Conservation (phyloP, 2,797 vertebrate genomes). For the Crocodylus rhombifer region DNA sequence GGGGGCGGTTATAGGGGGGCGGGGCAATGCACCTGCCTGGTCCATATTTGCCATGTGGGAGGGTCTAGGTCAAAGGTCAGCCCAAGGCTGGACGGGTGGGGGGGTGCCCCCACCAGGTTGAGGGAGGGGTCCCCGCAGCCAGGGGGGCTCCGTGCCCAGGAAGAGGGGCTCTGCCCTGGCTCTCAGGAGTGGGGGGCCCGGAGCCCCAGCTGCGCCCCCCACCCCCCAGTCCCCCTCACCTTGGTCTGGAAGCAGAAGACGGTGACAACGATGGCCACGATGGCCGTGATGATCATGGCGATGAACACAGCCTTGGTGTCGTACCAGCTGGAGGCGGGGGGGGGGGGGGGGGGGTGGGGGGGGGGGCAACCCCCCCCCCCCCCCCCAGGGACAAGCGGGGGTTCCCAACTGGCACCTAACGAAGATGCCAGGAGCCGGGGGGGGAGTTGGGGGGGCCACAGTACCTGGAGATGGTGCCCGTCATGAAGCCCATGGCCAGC, state of each 20-base stretch:
- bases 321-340: slow-evolving; percentile 82
- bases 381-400: no score
- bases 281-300: slow-evolving; percentile 90
- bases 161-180: background rate
- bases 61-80: background rate
- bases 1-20: background rate
- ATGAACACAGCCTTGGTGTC: slow-evolving; percentile 90
- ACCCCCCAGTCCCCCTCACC: slow-evolving; percentile 77
- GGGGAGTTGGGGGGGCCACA: no score
- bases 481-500: slow-evolving; percentile 92
- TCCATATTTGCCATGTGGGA: no score
- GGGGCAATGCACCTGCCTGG: fast-evolving
- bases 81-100: background rate
- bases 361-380: no score
- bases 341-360: no score
- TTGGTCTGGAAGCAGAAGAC: slow-evolving; percentile 99
- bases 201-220: fast-evolving
- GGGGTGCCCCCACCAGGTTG: no score
- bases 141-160: background rate
- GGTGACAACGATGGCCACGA: slow-evolving; percentile 91
- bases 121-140: no score
- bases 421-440: no score
- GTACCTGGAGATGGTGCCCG: slow-evolving; percentile 93
- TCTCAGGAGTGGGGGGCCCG: background rate
- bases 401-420: no score